These are phyloP conservation scores for Xestia c-nigrum DNA, from an alignment of 2,888 invertebrate genomes.

Conservation along the genomic window DNA sequence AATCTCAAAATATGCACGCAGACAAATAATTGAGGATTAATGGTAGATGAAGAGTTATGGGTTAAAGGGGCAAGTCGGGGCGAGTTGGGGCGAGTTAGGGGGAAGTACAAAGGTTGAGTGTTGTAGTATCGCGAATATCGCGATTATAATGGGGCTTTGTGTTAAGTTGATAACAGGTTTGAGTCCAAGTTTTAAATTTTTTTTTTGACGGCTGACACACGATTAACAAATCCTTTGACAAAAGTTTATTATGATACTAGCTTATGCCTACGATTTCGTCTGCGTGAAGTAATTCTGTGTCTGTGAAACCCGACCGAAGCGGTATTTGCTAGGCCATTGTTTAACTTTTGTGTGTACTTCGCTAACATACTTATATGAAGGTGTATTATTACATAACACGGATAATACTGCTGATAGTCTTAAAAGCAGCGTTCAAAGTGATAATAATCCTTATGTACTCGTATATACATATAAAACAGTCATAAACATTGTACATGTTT, in stretches of 20 bases:
- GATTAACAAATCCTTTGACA: neutral
- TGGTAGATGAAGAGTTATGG: slow-evolving; percentile 59
- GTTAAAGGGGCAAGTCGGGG: slow-evolving; percentile 19
- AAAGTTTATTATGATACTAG: neutral
- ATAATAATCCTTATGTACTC: no score
- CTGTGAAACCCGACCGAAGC: no score
- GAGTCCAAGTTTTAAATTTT: neutral
- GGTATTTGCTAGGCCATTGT: no score
- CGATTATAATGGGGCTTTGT: slow-evolving; percentile 18
- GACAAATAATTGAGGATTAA: slow-evolving; percentile 66
- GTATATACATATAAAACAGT: no score
- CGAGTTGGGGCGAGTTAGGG: slow-evolving; percentile 8
- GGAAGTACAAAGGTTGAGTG: slow-evolving; percentile 16
- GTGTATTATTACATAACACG: no score
- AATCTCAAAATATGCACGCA: slow-evolving; percentile 60
- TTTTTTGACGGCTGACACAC: neutral
- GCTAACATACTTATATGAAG: no score
- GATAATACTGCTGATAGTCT: no score
- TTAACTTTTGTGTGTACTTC: no score
- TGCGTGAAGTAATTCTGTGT: no score
- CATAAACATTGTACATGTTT: no score
- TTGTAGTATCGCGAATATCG: slow-evolving; percentile 23
- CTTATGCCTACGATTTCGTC: no score
- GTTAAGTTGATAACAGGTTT: slow-evolving; percentile 1
- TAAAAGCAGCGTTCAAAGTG: no score